A percentile compares a stretch with the other conserved stretches of the same genome.
Evolutionary conservation across 1,140 invertebrate genomes (phyloP).

Genomic region (Heliconius eleuchia): DNA sequence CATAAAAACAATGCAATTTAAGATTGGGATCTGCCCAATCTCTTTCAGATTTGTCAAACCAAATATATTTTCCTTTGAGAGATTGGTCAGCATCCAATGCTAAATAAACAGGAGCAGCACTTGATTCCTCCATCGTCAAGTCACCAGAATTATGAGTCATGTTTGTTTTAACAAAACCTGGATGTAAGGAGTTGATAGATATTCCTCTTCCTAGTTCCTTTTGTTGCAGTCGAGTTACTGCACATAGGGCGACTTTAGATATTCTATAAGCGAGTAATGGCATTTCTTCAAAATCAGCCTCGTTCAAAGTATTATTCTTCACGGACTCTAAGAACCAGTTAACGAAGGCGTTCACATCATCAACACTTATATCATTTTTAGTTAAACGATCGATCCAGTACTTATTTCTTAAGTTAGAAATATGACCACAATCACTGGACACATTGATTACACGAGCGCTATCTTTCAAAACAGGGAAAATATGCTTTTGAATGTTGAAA

Average conservation of each 20-base stretch:
- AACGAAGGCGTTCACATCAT: conserved; percentile 38
- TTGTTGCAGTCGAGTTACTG: conserved; percentile 42
- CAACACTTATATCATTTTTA: conserved; percentile 21
- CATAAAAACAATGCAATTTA: conserved; percentile 24
- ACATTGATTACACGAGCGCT: conserved; percentile 42
- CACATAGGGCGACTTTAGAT: conserved; percentile 39
- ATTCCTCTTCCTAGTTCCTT: conserved; percentile 34
- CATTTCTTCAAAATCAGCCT: conserved; percentile 33
- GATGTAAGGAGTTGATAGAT: conserved; percentile 39
- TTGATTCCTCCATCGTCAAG: conserved; percentile 36
- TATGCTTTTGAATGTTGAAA: conserved; percentile 35
- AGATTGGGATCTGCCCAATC: conserved; percentile 26
- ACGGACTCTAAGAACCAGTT: conserved; percentile 41
- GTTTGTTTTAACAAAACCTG: conserved; percentile 38
- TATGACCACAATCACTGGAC: conserved; percentile 14
- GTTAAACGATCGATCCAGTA: conserved; percentile 39
- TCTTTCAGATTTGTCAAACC: conserved; percentile 41
- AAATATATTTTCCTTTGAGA: conserved; percentile 40
- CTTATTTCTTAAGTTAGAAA: conserved; percentile 35
- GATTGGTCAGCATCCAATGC: conserved; percentile 40
- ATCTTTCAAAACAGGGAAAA: conserved; percentile 40
- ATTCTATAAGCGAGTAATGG: conserved; percentile 31
- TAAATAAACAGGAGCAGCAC: conserved; percentile 33
- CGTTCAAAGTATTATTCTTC: conserved; percentile 32
- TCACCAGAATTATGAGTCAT: conserved; percentile 35